Evolutionary conservation across 2,113 vertebrate genomes (phyloP).

Genomic region (Macquaria ambigua): DNA sequence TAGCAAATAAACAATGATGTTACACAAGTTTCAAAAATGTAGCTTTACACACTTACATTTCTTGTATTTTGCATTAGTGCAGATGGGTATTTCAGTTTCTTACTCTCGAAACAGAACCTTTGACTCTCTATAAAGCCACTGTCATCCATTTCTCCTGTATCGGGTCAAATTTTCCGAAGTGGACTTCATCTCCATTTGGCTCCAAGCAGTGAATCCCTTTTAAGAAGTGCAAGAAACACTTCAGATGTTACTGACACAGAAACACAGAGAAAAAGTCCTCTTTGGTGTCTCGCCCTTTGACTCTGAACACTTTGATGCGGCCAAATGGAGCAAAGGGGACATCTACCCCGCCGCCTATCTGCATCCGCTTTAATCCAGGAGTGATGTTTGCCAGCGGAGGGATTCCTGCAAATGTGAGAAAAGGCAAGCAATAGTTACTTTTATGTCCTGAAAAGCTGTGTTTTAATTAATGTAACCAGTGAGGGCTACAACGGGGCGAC

Average conservation of each 20-base stretch:
- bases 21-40: not conserved
- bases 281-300: slow-evolving; percentile 51
- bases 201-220: not conserved
- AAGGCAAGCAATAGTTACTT: slow-evolving; percentile 55
- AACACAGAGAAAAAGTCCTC: slow-evolving; percentile 43
- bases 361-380: slow-evolving; percentile 58
- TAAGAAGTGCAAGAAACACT: slow-evolving; percentile 4
- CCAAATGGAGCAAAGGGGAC: slow-evolving; percentile 41
- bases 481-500: not conserved
- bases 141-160: not conserved
- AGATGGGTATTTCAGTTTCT: not conserved
- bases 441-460: slow-evolving; percentile 47
- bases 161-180: not conserved
- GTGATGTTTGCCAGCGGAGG: slow-evolving; percentile 46
- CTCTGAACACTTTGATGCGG: slow-evolving; percentile 61
- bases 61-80: not conserved
- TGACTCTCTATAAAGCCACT: not conserved
- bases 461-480: slow-evolving; percentile 67
- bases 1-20: too few species aligned
- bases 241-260: slow-evolving; percentile 35
- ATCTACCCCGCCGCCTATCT: slow-evolving; percentile 19
- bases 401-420: slow-evolving; percentile 31
- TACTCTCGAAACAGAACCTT: not conserved
- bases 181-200: not conserved
- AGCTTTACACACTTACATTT: too few species aligned